Conservation (phyloP, 2,113 vertebrate genomes). For the Dunckerocampus dactyliophorus region DNA sequence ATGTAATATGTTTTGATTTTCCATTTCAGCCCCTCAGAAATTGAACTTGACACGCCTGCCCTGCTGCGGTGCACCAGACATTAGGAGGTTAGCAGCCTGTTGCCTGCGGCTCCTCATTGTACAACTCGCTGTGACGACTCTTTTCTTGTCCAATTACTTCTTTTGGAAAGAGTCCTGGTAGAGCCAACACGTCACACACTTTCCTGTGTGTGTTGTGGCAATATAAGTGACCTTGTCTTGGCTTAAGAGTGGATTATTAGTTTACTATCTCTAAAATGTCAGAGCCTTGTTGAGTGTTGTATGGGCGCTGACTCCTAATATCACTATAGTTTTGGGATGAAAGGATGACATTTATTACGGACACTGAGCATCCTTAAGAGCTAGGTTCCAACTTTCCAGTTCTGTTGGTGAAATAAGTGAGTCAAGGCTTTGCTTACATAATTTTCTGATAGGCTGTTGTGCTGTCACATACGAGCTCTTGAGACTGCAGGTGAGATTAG, state of each 20-base stretch:
- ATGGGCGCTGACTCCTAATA: too few species aligned
- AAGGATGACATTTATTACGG: background rate
- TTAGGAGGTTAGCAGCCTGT: conserved; percentile 8
- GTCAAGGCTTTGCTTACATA: background rate
- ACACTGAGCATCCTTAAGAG: background rate
- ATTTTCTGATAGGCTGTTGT: conserved; percentile 18
- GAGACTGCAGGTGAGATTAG: conserved; percentile 52
- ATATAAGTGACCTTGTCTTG: background rate
- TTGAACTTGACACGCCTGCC: conserved; percentile 3
- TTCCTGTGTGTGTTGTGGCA: background rate
- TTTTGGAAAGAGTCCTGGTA: background rate
- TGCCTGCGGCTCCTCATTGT: conserved; percentile 7
- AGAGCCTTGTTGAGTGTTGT: too few species aligned
- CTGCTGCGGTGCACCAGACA: conserved; percentile 1
- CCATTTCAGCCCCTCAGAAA: background rate
- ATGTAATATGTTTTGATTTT: conserved; percentile 5
- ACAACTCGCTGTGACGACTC: background rate
- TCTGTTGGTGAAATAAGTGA: background rate
- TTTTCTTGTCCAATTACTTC: conserved; percentile 16
- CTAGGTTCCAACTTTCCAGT: background rate
- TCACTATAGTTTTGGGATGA: too few species aligned
- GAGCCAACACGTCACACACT: background rate
- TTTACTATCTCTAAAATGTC: too few species aligned
- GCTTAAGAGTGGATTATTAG: too few species aligned
- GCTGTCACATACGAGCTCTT: conserved; percentile 13